Evolutionary conservation across 2,888 invertebrate species (phyloP).

Genomic region (Diplazon laetatorius): DNA sequence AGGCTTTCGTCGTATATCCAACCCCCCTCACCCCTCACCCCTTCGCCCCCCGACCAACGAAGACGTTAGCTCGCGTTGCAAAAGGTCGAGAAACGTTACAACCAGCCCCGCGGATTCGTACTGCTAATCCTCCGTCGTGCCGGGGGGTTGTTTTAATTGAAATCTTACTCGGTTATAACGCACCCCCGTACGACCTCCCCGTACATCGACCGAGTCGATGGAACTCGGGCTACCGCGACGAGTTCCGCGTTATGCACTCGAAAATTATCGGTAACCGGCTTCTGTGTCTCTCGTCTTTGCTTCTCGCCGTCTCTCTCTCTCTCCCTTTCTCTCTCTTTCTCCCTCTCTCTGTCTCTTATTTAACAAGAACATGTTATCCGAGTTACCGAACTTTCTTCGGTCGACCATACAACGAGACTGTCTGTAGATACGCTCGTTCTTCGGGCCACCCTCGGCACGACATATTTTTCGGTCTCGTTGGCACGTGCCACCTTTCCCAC

Average conservation of each 20-base stretch:
- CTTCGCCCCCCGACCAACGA: too few species aligned
- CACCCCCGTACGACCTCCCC: conserved; percentile 63
- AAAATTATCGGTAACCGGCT: too few species aligned
- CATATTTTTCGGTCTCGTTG: conserved; percentile 30
- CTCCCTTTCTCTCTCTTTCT: too few species aligned
- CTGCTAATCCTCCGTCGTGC: conserved; percentile 79
- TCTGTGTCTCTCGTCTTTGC: too few species aligned
- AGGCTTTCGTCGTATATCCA: conserved; percentile 71
- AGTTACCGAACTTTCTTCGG: conserved; percentile 67
- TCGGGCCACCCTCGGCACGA: conserved; percentile 5
- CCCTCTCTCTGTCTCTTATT: conserved; percentile 43
- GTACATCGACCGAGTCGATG: conserved; percentile 49
- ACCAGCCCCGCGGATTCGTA: conserved; percentile 80
- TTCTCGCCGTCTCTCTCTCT: too few species aligned
- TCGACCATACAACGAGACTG: too few species aligned
- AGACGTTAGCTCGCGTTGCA: too few species aligned
- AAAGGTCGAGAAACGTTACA: conserved; percentile 62
- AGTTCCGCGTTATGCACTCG: conserved; percentile 63
- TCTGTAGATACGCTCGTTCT: conserved; percentile 57
- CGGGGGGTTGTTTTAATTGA: conserved; percentile 82
- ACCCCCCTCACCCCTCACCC: too few species aligned
- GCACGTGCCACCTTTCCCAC: conserved; percentile 43
- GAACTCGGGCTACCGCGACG: conserved; percentile 17
- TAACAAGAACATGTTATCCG: conserved; percentile 70
- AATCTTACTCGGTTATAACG: conserved; percentile 78